Evolutionary conservation across 1,140 invertebrate species (phyloP).

Genomic region (Drosophila novamexicana): DNA sequence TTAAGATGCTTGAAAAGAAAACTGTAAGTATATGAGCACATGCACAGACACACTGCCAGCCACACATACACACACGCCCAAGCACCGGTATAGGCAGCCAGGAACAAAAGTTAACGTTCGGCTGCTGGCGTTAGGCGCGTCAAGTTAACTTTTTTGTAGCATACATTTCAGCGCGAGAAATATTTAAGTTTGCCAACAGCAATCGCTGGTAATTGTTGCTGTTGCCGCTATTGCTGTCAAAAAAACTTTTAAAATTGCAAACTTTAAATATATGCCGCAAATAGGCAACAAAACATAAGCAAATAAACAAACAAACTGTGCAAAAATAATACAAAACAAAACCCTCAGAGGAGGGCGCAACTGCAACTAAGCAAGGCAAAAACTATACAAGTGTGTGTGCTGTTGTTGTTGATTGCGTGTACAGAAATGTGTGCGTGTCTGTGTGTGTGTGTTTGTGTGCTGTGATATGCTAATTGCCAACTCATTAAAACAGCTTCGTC

Average conservation of each 20-base stretch:
- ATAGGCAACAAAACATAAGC: constrained; percentile 9
- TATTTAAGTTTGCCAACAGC: background rate
- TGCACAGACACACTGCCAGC: no score
- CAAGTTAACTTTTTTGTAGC: constrained; percentile 47
- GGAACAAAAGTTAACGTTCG: constrained; percentile 50
- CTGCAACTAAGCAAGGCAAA: constrained; percentile 33
- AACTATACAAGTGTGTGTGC: constrained; percentile 29
- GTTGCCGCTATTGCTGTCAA: constrained; percentile 19
- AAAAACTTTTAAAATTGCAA: constrained; percentile 50
- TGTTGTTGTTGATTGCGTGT: constrained; percentile 10
- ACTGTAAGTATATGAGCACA: constrained; percentile 25
- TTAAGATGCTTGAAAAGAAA: constrained; percentile 78
- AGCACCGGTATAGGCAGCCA: constrained; percentile 15
- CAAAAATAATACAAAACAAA: constrained; percentile 28
- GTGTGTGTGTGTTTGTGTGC: constrained; percentile 23
- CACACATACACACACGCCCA: constrained; percentile 8
- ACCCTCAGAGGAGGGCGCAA: background rate
- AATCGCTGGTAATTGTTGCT: constrained; percentile 11
- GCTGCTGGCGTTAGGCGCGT: constrained; percentile 27
- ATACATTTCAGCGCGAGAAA: constrained; percentile 28
- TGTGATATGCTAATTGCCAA: constrained; percentile 77
- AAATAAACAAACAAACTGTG: constrained; percentile 44
- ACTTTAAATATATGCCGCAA: constrained; percentile 45
- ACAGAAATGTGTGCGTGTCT: constrained; percentile 18
- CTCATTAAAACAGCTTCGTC: constrained; percentile 78